These are phyloP conservation scores for Drosophila ezoana DNA, from an alignment of 2,888 invertebrate species.

Conservation along the genomic window DNA sequence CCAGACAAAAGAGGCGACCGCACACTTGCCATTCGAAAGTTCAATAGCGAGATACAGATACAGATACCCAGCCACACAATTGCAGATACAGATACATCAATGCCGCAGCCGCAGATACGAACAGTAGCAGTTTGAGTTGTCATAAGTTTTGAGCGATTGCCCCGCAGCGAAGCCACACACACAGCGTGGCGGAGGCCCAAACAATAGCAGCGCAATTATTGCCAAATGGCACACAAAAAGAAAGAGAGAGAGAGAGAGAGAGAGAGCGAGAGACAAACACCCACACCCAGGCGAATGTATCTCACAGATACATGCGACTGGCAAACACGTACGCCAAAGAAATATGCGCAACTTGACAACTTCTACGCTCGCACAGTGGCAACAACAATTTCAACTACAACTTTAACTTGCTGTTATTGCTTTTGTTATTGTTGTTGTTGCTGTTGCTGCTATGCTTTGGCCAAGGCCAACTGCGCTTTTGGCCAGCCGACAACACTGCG, in stretches of 20 bases:
- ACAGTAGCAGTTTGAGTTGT: constrained; percentile 82
- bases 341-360: constrained; percentile 61
- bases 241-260: constrained; percentile 7
- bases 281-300: constrained; percentile 47
- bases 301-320: constrained; percentile 38
- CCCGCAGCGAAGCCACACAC: constrained; percentile 78
- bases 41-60: constrained; percentile 39
- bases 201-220: constrained; percentile 77
- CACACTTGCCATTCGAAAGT: constrained; percentile 66
- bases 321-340: constrained; percentile 45
- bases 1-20: constrained; percentile 47
- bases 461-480: constrained; percentile 55
- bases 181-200: constrained; percentile 65
- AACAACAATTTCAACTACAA: constrained; percentile 41
- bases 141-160: constrained; percentile 82
- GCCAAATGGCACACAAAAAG: constrained; percentile 70
- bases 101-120: constrained; percentile 31
- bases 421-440: constrained; percentile 1
- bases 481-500: constrained; percentile 20
- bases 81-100: constrained; percentile 53
- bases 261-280: constrained; percentile 26
- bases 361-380: constrained; percentile 51
- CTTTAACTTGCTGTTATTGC: constrained; percentile 16
- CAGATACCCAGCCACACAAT: constrained; percentile 23
- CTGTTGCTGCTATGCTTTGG: constrained; percentile 23